Evolutionary conservation across 2,797 vertebrate species (phyloP), one percentile per base, ranked within the genome.

Genomic region (Lates japonicus): DNA sequence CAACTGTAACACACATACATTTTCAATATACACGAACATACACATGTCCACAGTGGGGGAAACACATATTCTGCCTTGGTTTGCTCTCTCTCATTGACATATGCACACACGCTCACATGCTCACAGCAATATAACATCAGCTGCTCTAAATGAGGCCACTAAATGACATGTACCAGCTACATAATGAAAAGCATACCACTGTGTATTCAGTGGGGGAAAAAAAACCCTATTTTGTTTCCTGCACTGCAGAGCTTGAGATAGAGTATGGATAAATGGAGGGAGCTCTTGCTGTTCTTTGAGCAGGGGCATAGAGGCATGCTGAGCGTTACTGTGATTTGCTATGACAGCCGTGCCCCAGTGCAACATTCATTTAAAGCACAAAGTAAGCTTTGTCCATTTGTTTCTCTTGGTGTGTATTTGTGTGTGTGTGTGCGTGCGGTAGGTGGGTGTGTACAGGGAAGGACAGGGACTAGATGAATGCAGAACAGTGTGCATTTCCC

Each of bases 261-360:
- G 72, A 52, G 42, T 42, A 39, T 20, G 63, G 75, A 82, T 77
- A 51, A 81, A 83, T 59, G 75, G 49, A 72, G 42, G 59, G 62
- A 83, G 73, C 49, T 69, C 52, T 68, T 51, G 67, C 72, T 87
- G 69, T 81, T 86, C 71, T 74, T 82, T 81, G 70, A 72, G 76
- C 73, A 61, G 75, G 59, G 58, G 62, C 63, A 79, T 14, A 73
- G 80, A 80, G 51, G 82, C 85, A 68, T 68, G 76, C 79, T 77
- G 87, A 72, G 85, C 22, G 81, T 86, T 76, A 64, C 81, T 19
- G 77, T 88, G 85, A 84, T 90, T 80, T 73, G 73, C 79, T 68
- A n/a, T 89, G 87, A 88, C 87, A 91, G 85, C 85, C 74, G 4
- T 75, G 87, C 81, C 80, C 80, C 70, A 31, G 75, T 74, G 74